These are phyloP conservation scores for Xiphophorus hellerii DNA, from an alignment of 2,113 vertebrate genomes.

Conservation along the genomic window DNA sequence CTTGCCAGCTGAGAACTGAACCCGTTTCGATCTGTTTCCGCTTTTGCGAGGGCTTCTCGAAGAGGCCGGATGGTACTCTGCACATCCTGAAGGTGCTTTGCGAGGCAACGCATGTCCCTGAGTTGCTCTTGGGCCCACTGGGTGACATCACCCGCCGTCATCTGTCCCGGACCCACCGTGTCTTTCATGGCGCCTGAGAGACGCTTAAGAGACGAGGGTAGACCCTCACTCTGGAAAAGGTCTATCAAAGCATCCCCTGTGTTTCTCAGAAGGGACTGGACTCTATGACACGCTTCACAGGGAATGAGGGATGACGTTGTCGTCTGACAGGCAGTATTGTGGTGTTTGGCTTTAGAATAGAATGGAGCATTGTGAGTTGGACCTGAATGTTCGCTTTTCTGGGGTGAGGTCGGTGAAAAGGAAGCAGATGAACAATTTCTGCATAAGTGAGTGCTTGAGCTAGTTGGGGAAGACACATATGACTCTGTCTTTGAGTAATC, in stretches of 20 bases:
- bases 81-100: slow-evolving; percentile 84
- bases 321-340: slow-evolving; percentile 77
- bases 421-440: slow-evolving; percentile 15
- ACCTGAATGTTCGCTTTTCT: neutral
- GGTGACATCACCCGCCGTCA: slow-evolving; percentile 82
- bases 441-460: slow-evolving; percentile 5
- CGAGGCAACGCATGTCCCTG: slow-evolving; percentile 84
- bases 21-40: slow-evolving; percentile 68
- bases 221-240: slow-evolving; percentile 86
- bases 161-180: slow-evolving; percentile 64
- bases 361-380: neutral
- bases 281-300: slow-evolving; percentile 80
- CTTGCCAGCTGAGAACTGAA: slow-evolving; percentile 71
- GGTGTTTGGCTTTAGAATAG: slow-evolving; percentile 21
- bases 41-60: slow-evolving; percentile 71
- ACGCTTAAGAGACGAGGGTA: slow-evolving; percentile 86
- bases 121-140: slow-evolving; percentile 88
- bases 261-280: slow-evolving; percentile 80
- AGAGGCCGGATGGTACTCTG: slow-evolving; percentile 80
- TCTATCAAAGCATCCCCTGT: slow-evolving; percentile 80
- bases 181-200: slow-evolving; percentile 81
- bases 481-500: slow-evolving; percentile 17
- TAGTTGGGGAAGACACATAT: slow-evolving; percentile 16
- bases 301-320: slow-evolving; percentile 69
- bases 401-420: slow-evolving; percentile 45